phyloP scores from a whole-genome alignment of 2,888 invertebrate species.

The Carabus problematicus region DNA sequence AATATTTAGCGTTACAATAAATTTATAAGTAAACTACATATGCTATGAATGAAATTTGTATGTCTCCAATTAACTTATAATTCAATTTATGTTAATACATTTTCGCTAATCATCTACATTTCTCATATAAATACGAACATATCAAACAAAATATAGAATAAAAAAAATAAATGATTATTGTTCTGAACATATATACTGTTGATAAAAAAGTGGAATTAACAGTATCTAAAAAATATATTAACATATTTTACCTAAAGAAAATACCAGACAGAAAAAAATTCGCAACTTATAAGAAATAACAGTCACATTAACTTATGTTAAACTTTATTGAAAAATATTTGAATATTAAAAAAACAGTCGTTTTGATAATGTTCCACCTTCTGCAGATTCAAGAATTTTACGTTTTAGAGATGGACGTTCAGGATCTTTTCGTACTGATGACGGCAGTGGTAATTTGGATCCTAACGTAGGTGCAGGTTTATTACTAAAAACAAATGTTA shows the following conservation, averaged over 20 bases:
- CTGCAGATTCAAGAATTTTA: constrained; percentile 74
- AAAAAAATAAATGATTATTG: no score
- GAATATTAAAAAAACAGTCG: constrained; percentile 68
- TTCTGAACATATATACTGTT: no score
- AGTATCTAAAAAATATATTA: not conserved
- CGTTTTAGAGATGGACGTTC: constrained; percentile 78
- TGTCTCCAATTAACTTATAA: no score
- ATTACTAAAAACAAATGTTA: constrained; percentile 64
- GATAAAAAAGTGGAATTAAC: not conserved
- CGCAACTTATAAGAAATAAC: constrained; percentile 3
- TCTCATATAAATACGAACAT: no score
- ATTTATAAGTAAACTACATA: no score
- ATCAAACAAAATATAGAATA: not conserved
- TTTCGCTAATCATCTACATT: no score
- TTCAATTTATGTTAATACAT: no score
- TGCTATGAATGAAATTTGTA: no score
- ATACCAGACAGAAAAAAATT: not conserved
- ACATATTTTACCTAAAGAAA: not conserved
- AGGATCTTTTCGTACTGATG: constrained; percentile 67
- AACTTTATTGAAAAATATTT: no score
- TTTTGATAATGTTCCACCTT: constrained; percentile 73
- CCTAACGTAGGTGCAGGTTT: constrained; percentile 89
- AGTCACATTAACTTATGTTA: not conserved
- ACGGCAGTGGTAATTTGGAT: constrained; percentile 81
- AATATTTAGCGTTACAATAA: constrained; percentile 32